These are phyloP conservation scores for Halcyon leucocephala DNA, from an alignment of 2,797 vertebrate species.

Conservation along the genomic window DNA sequence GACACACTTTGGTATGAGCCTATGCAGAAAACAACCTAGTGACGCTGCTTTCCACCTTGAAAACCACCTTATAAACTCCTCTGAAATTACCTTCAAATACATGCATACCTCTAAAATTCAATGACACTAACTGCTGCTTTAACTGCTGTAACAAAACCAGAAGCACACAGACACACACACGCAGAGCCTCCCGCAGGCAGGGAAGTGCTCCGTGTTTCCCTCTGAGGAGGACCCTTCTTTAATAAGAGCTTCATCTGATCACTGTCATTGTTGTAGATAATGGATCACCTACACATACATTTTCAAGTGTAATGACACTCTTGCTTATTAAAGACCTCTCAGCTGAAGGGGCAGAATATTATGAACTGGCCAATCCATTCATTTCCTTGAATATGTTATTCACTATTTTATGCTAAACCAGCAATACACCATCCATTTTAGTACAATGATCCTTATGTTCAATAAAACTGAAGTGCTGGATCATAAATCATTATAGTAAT, in stretches of 20 bases:
- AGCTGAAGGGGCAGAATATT: conserved; percentile 87
- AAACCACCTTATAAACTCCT: background rate
- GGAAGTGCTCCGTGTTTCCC: conserved; percentile 42
- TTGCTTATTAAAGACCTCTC: conserved; percentile 88
- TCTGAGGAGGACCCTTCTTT: conserved; percentile 61
- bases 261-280: conserved; percentile 83
- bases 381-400: conserved; percentile 87
- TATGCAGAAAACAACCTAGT: background rate
- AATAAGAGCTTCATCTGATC: conserved; percentile 73
- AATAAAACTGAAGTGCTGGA: conserved; percentile 88
- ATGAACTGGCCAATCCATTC: conserved; percentile 87
- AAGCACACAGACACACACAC: background rate
- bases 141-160: background rate
- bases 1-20: background rate
- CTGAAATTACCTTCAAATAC: background rate
- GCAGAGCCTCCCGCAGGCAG: conserved; percentile 19
- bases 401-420: conserved; percentile 88
- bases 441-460: conserved; percentile 89
- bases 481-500: conserved; percentile 88
- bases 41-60: background rate
- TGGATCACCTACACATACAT: conserved; percentile 83
- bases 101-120: background rate
- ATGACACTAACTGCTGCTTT: background rate
- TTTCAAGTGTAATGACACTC: conserved; percentile 86
- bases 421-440: conserved; percentile 88